Evolutionary conservation across 2,797 vertebrate genomes (phyloP).

Genomic region (Scomberomorus guttatus): DNA sequence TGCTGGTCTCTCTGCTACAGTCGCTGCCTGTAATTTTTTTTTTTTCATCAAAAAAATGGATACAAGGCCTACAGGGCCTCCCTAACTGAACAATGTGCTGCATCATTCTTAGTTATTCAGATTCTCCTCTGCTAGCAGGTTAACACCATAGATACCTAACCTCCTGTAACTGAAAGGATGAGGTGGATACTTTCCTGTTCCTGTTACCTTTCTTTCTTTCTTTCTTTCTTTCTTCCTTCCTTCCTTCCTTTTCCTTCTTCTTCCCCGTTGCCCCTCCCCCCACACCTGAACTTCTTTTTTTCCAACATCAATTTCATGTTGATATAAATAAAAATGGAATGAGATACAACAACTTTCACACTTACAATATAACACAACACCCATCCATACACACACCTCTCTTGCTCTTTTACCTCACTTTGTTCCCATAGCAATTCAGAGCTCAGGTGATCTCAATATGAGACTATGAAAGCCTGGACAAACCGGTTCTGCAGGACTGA

Average conservation of each 20-base stretch:
- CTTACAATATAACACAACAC: neutral
- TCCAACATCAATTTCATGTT: neutral
- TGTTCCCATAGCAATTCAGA: constrained; percentile 64
- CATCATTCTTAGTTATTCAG: neutral
- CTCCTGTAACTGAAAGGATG: constrained; percentile 24
- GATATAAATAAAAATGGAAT: neutral
- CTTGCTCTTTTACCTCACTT: constrained; percentile 51
- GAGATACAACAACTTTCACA: neutral
- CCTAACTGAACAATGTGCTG: neutral
- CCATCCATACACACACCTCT: constrained; percentile 18
- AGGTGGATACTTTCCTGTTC: constrained; percentile 26
- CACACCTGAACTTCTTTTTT: neutral
- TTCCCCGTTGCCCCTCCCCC: neutral
- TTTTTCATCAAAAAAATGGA: constrained; percentile 7
- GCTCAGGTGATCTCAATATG: constrained; percentile 74
- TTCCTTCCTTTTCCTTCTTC: neutral
- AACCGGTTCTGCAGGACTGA: constrained; percentile 77
- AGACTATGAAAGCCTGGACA: constrained; percentile 67
- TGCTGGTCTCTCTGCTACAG: neutral
- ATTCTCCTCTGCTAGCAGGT: constrained; percentile 1
- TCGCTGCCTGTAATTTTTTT: constrained; percentile 13
- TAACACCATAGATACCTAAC: constrained; percentile 1
- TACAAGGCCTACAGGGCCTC: neutral
- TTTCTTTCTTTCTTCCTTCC: neutral
- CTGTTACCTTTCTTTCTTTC: constrained; percentile 9